Base-by-base conservation (phyloP, 23 tunicate genomes). In the Ascidia mentula region DNA sequence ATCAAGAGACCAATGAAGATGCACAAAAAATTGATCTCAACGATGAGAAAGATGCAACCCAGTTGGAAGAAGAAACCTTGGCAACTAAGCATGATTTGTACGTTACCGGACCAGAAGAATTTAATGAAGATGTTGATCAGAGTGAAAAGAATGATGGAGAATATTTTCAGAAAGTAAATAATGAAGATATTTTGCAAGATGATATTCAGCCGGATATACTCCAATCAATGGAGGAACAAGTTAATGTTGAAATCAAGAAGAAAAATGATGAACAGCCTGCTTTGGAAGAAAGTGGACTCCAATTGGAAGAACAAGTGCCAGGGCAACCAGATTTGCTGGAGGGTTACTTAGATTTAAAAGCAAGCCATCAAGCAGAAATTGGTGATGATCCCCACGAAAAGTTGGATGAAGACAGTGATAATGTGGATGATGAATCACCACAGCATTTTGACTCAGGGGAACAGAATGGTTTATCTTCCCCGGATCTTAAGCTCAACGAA, bases 21-120 rank as follows among this genome's bases (percentile, higher is more conserved):
- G 33, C 37, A 24, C 60, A 40, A 40, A 6, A 9, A 40, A 77
- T 7, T 17, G 15, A 18, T 46, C 71, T 17, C 1, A 46, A 12
- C 1, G 81, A 77, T 59, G 81, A 77, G 15, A 46, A 77, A 46
- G 60, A 74, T 31, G 60, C 31, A 18, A 28, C 24, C 24, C n/a
- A 45, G 18, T 45, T 45, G 60, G 60, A 45, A 45, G 60, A 45
- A 45, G 18, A n/a, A n/a, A n/a, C n/a, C n/a, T n/a, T n/a, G n/a
- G n/a, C n/a, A n/a, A n/a, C n/a, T n/a, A n/a, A n/a, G 18, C 60
- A 45, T 17, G 60, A 45, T 45, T 45, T 17, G 18, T 45, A 45
- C 60, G 18, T n/a, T n/a, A n/a, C n/a, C n/a, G n/a, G n/a, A n/a
- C n/a, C n/a, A n/a, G n/a, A n/a, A n/a, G n/a, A n/a, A n/a, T n/a